A percentile compares a stretch with the other conserved stretches of the same genome.
These are phyloP conservation scores for Thaleichthys pacificus DNA, from an alignment of 2,797 vertebrate genomes.

Conservation along the genomic window DNA sequence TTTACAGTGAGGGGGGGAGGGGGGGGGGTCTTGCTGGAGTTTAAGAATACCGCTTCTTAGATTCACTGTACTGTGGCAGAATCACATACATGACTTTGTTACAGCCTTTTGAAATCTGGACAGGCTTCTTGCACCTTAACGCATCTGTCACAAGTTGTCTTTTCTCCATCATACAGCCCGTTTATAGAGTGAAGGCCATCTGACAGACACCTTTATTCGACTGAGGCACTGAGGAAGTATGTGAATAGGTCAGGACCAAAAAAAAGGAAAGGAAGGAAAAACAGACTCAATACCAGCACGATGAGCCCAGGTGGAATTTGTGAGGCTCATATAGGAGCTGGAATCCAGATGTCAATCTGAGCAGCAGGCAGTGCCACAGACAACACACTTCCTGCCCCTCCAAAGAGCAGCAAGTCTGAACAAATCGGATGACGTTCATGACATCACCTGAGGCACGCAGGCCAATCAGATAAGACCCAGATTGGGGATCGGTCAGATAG, in stretches of 20 bases:
- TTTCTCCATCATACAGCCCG: not conserved
- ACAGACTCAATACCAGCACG: conserved; percentile 4
- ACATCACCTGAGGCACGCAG: conserved; percentile 16
- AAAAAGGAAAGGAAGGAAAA: not conserved
- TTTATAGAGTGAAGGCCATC: not conserved
- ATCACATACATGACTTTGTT: not conserved
- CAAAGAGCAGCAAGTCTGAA: conserved; percentile 27
- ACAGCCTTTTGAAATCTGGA: not conserved
- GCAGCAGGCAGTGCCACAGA: not conserved
- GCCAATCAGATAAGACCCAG: conserved; percentile 52
- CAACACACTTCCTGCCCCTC: conserved; percentile 4
- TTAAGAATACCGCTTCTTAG: too few relatives aligned
- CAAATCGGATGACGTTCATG: conserved; percentile 10
- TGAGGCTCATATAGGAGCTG: conserved; percentile 9
- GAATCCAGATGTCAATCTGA: conserved; percentile 22
- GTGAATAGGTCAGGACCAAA: not conserved
- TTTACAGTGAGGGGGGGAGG: too few relatives aligned
- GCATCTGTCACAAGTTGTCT: not conserved
- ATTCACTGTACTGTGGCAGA: not conserved
- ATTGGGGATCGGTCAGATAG: conserved; percentile 30
- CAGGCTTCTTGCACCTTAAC: not conserved
- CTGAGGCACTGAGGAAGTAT: not conserved
- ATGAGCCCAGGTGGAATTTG: not conserved
- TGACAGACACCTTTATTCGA: not conserved
- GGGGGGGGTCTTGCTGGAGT: not conserved